These are phyloP conservation scores for Hirudo medicinalis DNA, from an alignment of 1,140 invertebrate genomes.

Conservation along the genomic window DNA sequence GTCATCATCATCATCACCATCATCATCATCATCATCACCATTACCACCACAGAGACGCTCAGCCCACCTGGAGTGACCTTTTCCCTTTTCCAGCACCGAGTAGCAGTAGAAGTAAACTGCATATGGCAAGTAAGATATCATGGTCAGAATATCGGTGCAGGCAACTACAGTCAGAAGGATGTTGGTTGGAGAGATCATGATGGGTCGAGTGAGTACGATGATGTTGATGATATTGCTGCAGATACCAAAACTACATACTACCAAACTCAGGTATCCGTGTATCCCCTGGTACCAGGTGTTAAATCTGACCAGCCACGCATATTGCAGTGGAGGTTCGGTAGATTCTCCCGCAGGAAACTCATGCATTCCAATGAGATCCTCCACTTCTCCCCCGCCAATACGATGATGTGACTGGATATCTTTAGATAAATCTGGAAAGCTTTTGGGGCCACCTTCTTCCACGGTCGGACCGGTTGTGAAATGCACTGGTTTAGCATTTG, in stretches of 20 bases:
- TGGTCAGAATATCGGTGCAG: slow-evolving; percentile 68
- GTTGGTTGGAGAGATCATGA: slow-evolving; percentile 70
- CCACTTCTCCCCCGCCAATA: too few relatives aligned
- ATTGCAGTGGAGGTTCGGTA: too few relatives aligned
- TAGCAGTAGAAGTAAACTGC: slow-evolving; percentile 49
- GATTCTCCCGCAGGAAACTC: too few relatives aligned
- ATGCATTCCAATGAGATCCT: too few relatives aligned
- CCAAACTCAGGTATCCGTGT: slow-evolving; percentile 57
- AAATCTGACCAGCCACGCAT: slow-evolving; percentile 26
- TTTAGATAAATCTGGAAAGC: too few relatives aligned
- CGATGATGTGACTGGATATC: too few relatives aligned
- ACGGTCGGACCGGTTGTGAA: too few relatives aligned
- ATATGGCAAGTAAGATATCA: slow-evolving; percentile 74
- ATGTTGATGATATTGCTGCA: slow-evolving; percentile 80
- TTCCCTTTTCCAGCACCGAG: slow-evolving; percentile 16
- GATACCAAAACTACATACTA: slow-evolving; percentile 72
- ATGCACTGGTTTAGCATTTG: too few relatives aligned
- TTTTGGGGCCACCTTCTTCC: too few relatives aligned
- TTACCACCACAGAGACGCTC: not conserved
- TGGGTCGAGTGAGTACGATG: slow-evolving; percentile 67
- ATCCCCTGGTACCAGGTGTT: slow-evolving; percentile 37
- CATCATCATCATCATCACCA: too few relatives aligned
- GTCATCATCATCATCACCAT: too few relatives aligned
- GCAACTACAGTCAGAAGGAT: slow-evolving; percentile 68
- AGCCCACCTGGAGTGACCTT: slow-evolving; percentile 9